These are phyloP conservation scores for Platypus cylindrus DNA, from an alignment of 2,888 invertebrate genomes.

Conservation along the genomic window DNA sequence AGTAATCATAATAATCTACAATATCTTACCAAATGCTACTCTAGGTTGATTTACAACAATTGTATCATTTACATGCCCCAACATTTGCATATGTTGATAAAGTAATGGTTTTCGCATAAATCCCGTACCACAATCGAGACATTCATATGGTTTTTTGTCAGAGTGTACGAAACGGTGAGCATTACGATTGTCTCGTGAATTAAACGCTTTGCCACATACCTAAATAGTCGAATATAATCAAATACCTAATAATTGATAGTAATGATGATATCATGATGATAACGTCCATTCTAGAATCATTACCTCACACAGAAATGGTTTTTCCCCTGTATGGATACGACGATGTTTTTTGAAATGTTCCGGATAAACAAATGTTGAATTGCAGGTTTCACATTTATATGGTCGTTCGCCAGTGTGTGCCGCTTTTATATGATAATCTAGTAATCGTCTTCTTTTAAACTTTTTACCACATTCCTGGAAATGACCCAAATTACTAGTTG, in stretches of 20 bases:
- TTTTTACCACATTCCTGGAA: slow-evolving; percentile 51
- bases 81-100: slow-evolving; percentile 61
- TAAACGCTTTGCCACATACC: slow-evolving; percentile 72
- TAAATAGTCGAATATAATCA: slow-evolving; percentile 2
- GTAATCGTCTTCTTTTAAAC: slow-evolving; percentile 57
- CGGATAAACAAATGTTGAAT: slow-evolving; percentile 70
- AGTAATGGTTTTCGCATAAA: slow-evolving; percentile 74
- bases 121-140: slow-evolving; percentile 65
- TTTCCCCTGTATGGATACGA: slow-evolving; percentile 64
- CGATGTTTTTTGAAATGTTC: slow-evolving; percentile 73
- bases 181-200: slow-evolving; percentile 72
- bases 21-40: slow-evolving; percentile 11
- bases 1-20: background rate
- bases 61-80: slow-evolving; percentile 65
- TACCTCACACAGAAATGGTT: slow-evolving; percentile 51
- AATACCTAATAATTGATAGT: background rate
- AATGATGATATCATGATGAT: background rate
- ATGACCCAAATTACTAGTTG: no score
- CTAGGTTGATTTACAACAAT: slow-evolving; percentile 75
- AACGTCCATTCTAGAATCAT: no score
- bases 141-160: slow-evolving; percentile 78
- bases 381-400: slow-evolving; percentile 56
- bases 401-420: slow-evolving; percentile 71
- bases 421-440: slow-evolving; percentile 73
- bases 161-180: slow-evolving; percentile 76